A percentile compares a stretch with the other conserved stretches of the same genome.
Evolutionary conservation across 1,140 invertebrate species (phyloP).

Genomic region (Leptopilina clavipes): DNA sequence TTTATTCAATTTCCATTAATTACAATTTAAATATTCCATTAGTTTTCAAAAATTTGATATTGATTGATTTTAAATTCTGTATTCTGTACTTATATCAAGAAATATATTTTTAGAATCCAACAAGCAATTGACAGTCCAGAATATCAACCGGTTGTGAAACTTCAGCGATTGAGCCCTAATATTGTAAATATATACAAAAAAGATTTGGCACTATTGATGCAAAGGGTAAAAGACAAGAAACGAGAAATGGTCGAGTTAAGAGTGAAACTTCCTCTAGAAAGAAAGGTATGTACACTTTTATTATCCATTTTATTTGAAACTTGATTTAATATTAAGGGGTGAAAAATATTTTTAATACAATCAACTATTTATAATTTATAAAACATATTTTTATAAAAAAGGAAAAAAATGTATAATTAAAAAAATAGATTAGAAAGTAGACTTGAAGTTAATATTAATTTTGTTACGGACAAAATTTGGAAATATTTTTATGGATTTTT

Average conservation of each 20-base stretch:
- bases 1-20: background rate
- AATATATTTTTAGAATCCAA: background rate
- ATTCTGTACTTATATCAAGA: too few species aligned
- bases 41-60: too few species aligned
- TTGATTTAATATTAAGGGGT: too few species aligned
- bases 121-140: background rate
- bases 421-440: too few species aligned
- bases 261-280: background rate
- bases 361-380: too few species aligned
- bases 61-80: background rate
- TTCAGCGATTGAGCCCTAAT: background rate
- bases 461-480: background rate
- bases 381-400: too few species aligned
- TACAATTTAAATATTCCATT: too few species aligned
- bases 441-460: too few species aligned
- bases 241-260: slow-evolving; percentile 6
- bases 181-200: background rate
- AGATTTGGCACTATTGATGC: background rate
- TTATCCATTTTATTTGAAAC: background rate
- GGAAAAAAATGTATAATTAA: too few species aligned
- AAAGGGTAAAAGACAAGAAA: background rate
- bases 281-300: background rate
- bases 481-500: too few species aligned
- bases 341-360: too few species aligned
- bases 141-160: slow-evolving; percentile 1